Base-by-base conservation (phyloP, 2,113 vertebrate species). In the Euleptes europaea region DNA sequence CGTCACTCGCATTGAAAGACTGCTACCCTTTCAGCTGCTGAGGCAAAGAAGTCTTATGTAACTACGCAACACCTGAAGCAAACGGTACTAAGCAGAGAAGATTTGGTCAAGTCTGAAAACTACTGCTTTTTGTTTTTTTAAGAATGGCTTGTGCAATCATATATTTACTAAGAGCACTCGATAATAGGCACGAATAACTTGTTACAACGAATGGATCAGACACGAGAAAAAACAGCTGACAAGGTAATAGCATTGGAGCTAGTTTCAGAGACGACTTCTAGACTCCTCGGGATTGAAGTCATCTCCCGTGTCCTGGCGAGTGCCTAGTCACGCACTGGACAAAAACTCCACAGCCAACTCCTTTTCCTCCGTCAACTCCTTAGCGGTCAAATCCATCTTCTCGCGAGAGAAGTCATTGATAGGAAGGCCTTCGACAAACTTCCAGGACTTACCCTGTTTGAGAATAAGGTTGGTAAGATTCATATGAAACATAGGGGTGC, bases 371-470 rank as follows among this genome's bases (percentile, higher is more conserved):
- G 96, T 81, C 85, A 99, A 95, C 92, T 99, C 98, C 67, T 97
- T 96, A 1, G 98, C 97, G 31, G 98, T 99, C 82, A 95, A 63
- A 86, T 97, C 97, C 98, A 99, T 98, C 96, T 98, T 99, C 54
- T 96, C 95, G 90, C 95, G 94, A 44, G 98, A 99, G 87, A 99
- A 99, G 75, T 97, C 96, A 71, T 98, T 98, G 94, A 99, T 96
- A 63, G 95, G 54, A 88, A 99, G 97, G 73, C 98, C 98, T 19
- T 98, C 97, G 47, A 97, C 97, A 82, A 99, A 97, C 91, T 97
- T 99, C 98, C 98, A 99, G 93, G 87, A 90, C 92, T 99, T 98
- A 94, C 97, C 93, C 99, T 99, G 93, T 90, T 94, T n/a, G 74
- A 87, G 66, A 87, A 87, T 75, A 82, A 82, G 4, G n/a, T 65